Evolutionary conservation across 2,113 vertebrate species (phyloP), one percentile per base, ranked within the genome.

Genomic region (Thinocorus orbignyianus): DNA sequence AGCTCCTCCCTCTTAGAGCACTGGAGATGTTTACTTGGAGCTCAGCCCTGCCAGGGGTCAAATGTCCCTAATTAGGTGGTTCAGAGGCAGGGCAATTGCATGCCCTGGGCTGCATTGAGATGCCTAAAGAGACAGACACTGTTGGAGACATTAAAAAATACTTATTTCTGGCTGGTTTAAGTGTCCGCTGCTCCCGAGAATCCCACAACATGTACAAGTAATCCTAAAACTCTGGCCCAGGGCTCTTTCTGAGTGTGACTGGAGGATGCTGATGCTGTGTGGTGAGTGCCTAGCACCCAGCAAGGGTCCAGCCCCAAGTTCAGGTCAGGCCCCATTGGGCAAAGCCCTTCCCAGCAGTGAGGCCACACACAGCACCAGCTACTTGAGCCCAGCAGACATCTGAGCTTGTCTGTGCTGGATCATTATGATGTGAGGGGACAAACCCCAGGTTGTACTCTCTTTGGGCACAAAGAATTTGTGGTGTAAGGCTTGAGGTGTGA

Each of bases 261-360:
- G 35, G 52, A 49, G 13, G 52, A 19, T 62, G 31, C 17, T 33
- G 13, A 17, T 8, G 17, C 7, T 3, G 2, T 24, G 13, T 33
- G 13, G 2, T 1, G 26, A 78, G 49, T 26, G 19, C 35, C 60
- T 9, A 30, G 70, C 24, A 41, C 13, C 11, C 2, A 3, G 13
- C 31, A 71, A 71, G 37, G 66, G 86, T 68, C 37, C 58, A 83
- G n/a, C n/a, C 28, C 35, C 4, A 10, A 71, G 23, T 14, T 24
- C 58, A 2, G 4, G 23, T 42, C 46, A 55, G 60, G 35, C 15
- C 6, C 26, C 0, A 0, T 35, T 28, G 35, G 26, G 52, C 20
- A 48, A 79, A 42, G 30, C 17, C 25, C 46, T n/a, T 68, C 31
- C 28, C 0, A 0, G 17, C 3, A 0, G 41, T 0, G 2, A 54